Evolutionary conservation across 1,140 invertebrate species (phyloP), one percentile per base, ranked within the genome.

Genomic region (Drosophila sp.): DNA sequence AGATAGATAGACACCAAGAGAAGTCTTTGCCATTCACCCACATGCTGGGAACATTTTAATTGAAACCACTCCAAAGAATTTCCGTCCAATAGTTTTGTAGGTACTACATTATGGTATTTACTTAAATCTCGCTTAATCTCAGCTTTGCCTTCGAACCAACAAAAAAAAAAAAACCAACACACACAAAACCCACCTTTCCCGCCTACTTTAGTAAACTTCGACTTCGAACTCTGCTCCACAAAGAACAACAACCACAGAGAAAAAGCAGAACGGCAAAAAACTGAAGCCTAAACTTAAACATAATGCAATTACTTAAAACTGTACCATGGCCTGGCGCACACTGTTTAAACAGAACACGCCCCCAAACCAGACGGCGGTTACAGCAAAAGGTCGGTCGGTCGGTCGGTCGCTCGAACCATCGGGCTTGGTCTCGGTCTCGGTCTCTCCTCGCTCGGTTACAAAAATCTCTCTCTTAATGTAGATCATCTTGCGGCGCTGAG

Each of bases 261-360:
- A 38, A 50, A 50, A 47, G 44, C 23, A 47, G 44, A 50, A 50
- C 44, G 23, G 35, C 41, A 56, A 56, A 40, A 61, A 38, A 47
- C 54, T 68, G 75, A 73, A 70, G 57, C 76, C 50, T 38, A 47
- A 77, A 50, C 72, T 82, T 79, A 89, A 87, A 89, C 84, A 87
- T 87, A 87, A 89, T 89, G 84, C 84, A 89, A 89, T 89, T 89
- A 89, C 84, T 89, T 89, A 89, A 87, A 89, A 89, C 80, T 89
- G 85, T 86, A 83, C 84, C 83, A 87, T 79, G 83, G 75, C 66
- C 78, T 57, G 78, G 81, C 66, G 80, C 76, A 84, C 77, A 72
- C 80, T 72, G 76, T 82, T 82, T 79, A 85, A 81, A 67, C 75
- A 81, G 80, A 79, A 84, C 84, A 89, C 84, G 84, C 83, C 84